Conservation (phyloP, 2,888 invertebrate genomes). For the Aleiodes testaceus region DNA sequence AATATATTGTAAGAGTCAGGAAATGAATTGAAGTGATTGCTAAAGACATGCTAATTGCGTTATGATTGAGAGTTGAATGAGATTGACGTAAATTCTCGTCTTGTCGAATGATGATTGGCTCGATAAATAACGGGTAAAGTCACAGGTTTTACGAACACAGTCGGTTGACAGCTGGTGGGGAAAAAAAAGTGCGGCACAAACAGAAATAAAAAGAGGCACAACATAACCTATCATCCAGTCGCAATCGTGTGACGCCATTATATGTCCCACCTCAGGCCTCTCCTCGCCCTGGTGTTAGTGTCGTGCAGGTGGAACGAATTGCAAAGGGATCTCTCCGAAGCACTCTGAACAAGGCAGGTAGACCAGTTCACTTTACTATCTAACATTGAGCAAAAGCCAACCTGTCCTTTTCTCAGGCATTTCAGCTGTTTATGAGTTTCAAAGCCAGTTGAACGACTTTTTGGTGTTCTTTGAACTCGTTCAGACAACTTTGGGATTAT, state of each 20-base stretch:
- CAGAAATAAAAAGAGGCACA: neutral
- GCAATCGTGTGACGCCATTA: conserved; percentile 41
- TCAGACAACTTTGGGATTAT: no score
- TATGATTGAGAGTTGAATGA: neutral
- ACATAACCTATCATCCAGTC: conserved; percentile 31
- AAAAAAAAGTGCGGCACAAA: conserved; percentile 4
- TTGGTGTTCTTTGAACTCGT: conserved; percentile 15
- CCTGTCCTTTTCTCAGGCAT: conserved; percentile 23
- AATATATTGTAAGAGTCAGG: neutral
- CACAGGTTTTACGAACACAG: conserved; percentile 19
- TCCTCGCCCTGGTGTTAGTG: conserved; percentile 24
- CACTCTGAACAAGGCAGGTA: conserved; percentile 9
- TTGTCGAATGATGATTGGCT: conserved; percentile 13
- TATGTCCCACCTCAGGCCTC: conserved; percentile 18
- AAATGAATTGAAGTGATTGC: conserved; percentile 2
- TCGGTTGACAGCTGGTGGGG: conserved; percentile 27
- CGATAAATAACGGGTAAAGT: conserved; percentile 28
- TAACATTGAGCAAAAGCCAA: conserved; percentile 5
- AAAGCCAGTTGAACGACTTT: conserved; percentile 25
- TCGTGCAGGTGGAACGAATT: conserved; percentile 46
- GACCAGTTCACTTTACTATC: conserved; percentile 33
- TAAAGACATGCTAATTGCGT: conserved; percentile 5
- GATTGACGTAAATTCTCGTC: neutral
- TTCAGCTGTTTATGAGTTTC: conserved; percentile 29
- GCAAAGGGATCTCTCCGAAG: conserved; percentile 17